Base-by-base conservation (phyloP, 2,113 vertebrate genomes). In the Candoia aspera region DNA sequence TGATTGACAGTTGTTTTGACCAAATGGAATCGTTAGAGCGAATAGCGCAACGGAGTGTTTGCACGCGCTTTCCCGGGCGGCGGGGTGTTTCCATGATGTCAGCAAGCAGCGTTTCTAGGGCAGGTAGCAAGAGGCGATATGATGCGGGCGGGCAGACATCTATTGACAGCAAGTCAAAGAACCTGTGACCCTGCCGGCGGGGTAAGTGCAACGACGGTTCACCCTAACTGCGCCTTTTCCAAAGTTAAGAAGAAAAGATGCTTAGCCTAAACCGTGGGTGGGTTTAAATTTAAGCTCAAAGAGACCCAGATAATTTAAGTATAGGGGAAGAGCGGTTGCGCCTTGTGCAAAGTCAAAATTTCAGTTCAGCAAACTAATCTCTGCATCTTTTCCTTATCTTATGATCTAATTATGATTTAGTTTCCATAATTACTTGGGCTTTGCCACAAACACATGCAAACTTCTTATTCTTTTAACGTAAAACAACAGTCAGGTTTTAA, bases 1-100 rank as follows among this genome's bases (percentile, higher is more conserved):
- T 26, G 94, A 95, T 24, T 91, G 95, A 59, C 95, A 90, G 62
- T 10, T 0, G 2, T 8, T 0, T 15, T 24, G 37, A 2, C 92
- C 94, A 94, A 59, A 49, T 55, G 83, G 60, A 92, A 90, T 23
- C 88, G 0, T 53, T 4, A 6, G 0, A 2, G 33, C 3, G 19
- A 84, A 57, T 5, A 17, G 37, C 2, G 13, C 83, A 21, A 1
- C 33, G 84, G 24, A 90, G 90, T 0, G 87, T 29, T 17, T 15
- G 15, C 15, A 1, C 83, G n/a, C 54, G 1, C 10, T 87, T 58
- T 87, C 87, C 12, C 83, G 83, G 90, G 21, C 37, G 0, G 60
- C 46, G 83, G 88, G 83, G 93, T 91, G 94, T 95, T 95, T 96
- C 93, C 94, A 92, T 96, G 95, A 94, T 64, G 94, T 96, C 93